Evolutionary conservation across 2,888 invertebrate genomes (phyloP).

Genomic region (Mallateleia sp.): DNA sequence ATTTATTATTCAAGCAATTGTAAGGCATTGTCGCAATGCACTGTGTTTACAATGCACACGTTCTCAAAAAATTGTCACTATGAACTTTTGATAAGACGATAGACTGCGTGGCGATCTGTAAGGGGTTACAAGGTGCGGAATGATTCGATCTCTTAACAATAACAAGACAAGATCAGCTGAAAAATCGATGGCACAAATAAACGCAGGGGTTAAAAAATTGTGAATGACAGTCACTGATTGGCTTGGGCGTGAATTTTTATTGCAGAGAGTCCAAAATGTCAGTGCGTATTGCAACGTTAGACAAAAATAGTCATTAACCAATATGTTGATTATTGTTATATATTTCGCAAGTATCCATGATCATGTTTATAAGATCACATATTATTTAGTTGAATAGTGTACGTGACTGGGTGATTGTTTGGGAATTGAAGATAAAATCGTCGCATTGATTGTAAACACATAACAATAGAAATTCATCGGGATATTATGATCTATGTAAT

Average conservation of each 20-base stretch:
- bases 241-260: too few species aligned
- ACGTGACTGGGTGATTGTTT: conserved; percentile 19
- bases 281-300: too few species aligned
- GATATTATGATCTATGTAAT: too few species aligned
- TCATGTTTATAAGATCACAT: conserved; percentile 21
- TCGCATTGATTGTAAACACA: not conserved
- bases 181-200: too few species aligned
- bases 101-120: conserved; percentile 62
- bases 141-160: not conserved
- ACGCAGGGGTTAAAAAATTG: too few species aligned
- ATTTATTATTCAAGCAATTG: conserved; percentile 30
- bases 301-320: too few species aligned
- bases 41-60: conserved; percentile 32
- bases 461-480: too few species aligned
- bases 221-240: too few species aligned
- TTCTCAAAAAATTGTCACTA: conserved; percentile 36
- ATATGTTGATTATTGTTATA: not conserved
- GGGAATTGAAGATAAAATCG: not conserved
- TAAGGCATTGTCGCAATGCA: conserved; percentile 31
- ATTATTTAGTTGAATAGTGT: conserved; percentile 15
- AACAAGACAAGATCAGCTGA: too few species aligned
- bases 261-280: not conserved
- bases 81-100: conserved; percentile 57
- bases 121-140: conserved; percentile 29
- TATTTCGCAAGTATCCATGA: conserved; percentile 31